Conservation (phyloP, 2,888 invertebrate genomes). For the Heliconius aoede region DNA sequence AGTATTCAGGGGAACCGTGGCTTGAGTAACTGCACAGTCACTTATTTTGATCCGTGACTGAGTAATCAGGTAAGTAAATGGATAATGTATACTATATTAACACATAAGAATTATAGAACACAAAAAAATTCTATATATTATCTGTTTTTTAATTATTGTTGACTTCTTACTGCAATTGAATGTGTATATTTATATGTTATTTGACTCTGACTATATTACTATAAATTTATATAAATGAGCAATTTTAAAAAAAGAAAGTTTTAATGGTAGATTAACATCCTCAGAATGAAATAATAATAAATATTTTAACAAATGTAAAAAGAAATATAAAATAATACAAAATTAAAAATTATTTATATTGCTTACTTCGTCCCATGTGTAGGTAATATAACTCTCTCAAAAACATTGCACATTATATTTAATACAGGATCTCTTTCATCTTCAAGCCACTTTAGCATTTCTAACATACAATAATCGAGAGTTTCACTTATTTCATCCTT, state of each 20-base stretch:
- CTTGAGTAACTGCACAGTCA: too few species aligned
- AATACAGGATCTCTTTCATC: slow-evolving; percentile 84
- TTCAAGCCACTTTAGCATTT: slow-evolving; percentile 88
- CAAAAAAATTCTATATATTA: too few species aligned
- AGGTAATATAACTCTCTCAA: slow-evolving; percentile 91
- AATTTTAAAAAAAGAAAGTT: too few species aligned
- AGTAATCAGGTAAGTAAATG: too few species aligned
- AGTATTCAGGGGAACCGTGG: too few species aligned
- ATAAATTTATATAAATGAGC: not conserved
- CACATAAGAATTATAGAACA: too few species aligned
- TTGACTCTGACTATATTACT: too few species aligned
- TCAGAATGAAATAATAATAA: not conserved
- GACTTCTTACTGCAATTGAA: not conserved
- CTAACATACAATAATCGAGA: slow-evolving; percentile 90
- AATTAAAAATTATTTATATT: not conserved
- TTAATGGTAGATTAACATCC: too few species aligned
- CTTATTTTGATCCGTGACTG: too few species aligned
- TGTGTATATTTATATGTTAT: too few species aligned
- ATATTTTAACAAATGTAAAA: not conserved
- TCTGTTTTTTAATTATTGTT: too few species aligned
- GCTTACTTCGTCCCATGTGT: slow-evolving; percentile 88
- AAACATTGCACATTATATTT: slow-evolving; percentile 86
- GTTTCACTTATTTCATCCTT: slow-evolving; percentile 75
- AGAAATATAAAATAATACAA: not conserved
- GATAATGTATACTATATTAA: too few species aligned